These are phyloP conservation scores for Cryptocheilus praepositus DNA, from an alignment of 2,888 invertebrate species.

Conservation along the genomic window DNA sequence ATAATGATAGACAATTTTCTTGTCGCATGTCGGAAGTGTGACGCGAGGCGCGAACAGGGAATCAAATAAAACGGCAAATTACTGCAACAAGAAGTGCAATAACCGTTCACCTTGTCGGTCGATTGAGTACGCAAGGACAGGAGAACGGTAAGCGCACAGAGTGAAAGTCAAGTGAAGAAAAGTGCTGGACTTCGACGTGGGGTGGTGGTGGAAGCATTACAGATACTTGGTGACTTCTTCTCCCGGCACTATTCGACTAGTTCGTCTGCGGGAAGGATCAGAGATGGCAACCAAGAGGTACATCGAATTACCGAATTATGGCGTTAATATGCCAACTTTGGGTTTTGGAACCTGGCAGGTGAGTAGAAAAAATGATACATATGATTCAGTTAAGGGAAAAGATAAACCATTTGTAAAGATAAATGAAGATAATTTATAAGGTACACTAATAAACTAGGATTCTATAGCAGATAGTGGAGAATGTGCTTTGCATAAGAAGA, in stretches of 20 bases:
- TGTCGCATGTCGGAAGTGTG: too few species aligned
- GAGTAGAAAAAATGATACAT: conserved; percentile 60
- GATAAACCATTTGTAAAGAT: too few species aligned
- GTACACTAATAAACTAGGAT: too few species aligned
- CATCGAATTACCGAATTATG: conserved; percentile 55
- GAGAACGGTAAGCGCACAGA: conserved; percentile 3
- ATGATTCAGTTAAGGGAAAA: too few species aligned
- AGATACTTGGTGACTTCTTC: not conserved
- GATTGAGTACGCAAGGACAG: conserved; percentile 2
- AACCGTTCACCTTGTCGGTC: not conserved
- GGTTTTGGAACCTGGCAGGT: conserved; percentile 91
- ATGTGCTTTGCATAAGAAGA: too few species aligned
- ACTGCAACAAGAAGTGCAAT: not conserved
- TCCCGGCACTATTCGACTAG: not conserved
- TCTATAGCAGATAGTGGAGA: too few species aligned
- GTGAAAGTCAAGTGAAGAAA: not conserved
- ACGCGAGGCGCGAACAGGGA: too few species aligned
- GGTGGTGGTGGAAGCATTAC: too few species aligned
- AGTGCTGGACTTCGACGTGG: not conserved
- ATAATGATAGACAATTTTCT: too few species aligned
- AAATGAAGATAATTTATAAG: too few species aligned
- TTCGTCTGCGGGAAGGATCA: conserved; percentile 7
- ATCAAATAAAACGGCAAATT: not conserved
- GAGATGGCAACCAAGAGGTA: conserved; percentile 69
- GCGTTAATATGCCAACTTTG: conserved; percentile 82